Percentiles rank a stretch among this genome's conserved stretches.
These are phyloP conservation scores for Hedya salicella DNA, from an alignment of 2,888 invertebrate species.

Conservation along the genomic window DNA sequence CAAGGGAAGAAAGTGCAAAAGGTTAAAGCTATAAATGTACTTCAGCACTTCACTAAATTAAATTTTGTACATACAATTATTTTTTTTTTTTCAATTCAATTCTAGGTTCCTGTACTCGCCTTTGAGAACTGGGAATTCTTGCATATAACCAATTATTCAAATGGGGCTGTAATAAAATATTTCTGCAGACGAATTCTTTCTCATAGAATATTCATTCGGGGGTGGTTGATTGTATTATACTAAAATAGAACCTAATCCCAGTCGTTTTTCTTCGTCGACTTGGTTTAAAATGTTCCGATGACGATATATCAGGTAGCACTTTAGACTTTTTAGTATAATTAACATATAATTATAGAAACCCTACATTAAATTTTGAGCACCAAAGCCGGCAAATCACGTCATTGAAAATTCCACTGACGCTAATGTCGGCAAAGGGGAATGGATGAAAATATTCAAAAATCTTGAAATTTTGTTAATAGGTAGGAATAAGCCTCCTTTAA, in stretches of 20 bases:
- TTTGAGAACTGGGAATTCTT: constrained; percentile 21
- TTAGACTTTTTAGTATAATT: not conserved
- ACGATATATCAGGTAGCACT: not conserved
- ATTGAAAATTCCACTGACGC: no score
- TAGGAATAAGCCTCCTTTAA: no score
- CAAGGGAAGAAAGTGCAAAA: no score
- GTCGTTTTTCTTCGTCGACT: not conserved
- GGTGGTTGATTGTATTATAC: not conserved
- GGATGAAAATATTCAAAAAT: no score
- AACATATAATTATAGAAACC: no score
- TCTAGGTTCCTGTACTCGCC: constrained; percentile 9
- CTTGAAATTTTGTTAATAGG: no score
- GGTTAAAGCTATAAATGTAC: not conserved
- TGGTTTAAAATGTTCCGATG: not conserved
- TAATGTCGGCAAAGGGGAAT: no score
- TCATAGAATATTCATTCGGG: constrained; percentile 12
- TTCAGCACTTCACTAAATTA: constrained; percentile 7
- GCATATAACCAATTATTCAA: constrained; percentile 35
- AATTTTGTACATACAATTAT: not conserved
- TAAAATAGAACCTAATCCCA: not conserved
- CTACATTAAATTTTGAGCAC: no score
- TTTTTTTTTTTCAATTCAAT: constrained; percentile 32
- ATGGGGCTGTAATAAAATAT: constrained; percentile 31
- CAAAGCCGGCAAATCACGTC: no score
- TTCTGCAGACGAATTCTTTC: constrained; percentile 22